Evolutionary conservation across 2,888 invertebrate genomes (phyloP).

Genomic region (Leptinotarsa haldemani): DNA sequence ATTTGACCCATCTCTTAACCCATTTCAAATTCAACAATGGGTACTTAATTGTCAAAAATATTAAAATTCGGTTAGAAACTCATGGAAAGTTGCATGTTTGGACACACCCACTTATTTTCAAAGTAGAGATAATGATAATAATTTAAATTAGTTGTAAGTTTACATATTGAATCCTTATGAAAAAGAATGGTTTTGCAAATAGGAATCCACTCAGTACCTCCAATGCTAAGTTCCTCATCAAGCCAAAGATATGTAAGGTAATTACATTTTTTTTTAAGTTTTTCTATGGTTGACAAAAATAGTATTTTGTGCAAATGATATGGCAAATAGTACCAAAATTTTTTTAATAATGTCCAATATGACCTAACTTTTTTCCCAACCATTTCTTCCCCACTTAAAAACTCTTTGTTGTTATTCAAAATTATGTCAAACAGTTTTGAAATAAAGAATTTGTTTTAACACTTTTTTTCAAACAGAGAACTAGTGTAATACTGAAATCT

Average conservation of each 20-base stretch:
- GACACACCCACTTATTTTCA: neutral
- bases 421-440: too few species aligned
- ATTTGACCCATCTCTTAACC: neutral
- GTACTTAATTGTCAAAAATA: neutral
- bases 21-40: too few species aligned
- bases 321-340: too few species aligned
- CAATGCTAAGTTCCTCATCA: neutral
- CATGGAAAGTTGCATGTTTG: constrained; percentile 3
- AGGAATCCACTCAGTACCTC: neutral
- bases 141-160: constrained; percentile 25
- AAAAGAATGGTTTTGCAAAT: neutral
- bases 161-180: neutral
- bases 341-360: too few species aligned
- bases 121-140: constrained; percentile 12
- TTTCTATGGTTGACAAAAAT: too few species aligned
- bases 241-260: neutral
- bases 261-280: neutral
- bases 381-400: too few species aligned
- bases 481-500: neutral
- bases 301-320: too few species aligned
- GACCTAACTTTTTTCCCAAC: too few species aligned
- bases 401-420: too few species aligned
- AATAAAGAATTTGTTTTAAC: neutral
- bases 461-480: neutral
- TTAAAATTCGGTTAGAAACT: neutral